Evolutionary conservation across 2,888 invertebrate genomes (phyloP).

Genomic region (Rhyacophila evoluta): DNA sequence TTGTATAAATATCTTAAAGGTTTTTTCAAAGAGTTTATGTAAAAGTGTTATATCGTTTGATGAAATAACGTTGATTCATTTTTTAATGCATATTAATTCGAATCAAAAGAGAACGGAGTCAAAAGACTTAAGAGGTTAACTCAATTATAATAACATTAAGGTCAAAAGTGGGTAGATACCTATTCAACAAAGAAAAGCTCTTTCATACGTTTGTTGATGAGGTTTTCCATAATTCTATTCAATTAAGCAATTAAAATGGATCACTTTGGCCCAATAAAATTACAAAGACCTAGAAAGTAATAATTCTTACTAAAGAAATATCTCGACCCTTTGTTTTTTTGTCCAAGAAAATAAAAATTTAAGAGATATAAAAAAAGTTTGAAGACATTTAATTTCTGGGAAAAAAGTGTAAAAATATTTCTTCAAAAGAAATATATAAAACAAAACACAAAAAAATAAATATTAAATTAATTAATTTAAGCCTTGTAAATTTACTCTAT

Average conservation of each 20-base stretch:
- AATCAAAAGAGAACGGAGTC: not conserved
- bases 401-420: no score
- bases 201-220: not conserved
- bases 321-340: no score
- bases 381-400: no score
- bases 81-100: not conserved
- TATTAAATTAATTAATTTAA: no score
- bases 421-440: no score
- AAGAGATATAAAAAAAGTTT: no score
- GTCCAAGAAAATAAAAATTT: no score
- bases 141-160: not conserved
- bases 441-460: no score
- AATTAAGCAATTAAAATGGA: not conserved
- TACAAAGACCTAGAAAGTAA: not conserved
- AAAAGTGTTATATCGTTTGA: not conserved
- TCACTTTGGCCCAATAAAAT: not conserved
- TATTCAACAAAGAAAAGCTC: not conserved
- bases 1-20: no score
- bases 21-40: not conserved
- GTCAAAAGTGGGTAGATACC: not conserved
- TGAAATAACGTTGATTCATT: not conserved
- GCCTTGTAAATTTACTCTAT: no score
- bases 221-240: constrained; percentile 2
- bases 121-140: constrained; percentile 8
- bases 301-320: no score